These are phyloP conservation scores for Stenurella melanura DNA, from an alignment of 2,888 invertebrate genomes.

Conservation along the genomic window DNA sequence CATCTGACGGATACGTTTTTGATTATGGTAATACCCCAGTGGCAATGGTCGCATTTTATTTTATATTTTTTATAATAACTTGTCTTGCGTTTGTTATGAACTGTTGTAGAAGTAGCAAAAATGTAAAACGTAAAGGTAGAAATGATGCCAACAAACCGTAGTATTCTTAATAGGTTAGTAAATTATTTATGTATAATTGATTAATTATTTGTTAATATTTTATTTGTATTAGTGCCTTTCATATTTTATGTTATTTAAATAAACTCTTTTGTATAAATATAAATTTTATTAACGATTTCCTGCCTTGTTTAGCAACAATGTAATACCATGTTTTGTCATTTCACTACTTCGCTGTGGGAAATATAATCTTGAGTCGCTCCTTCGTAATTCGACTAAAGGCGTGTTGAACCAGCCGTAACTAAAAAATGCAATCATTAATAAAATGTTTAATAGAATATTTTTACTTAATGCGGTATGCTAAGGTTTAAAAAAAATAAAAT, in stretches of 20 bases:
- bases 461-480: too few relatives aligned
- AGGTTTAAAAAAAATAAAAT: too few relatives aligned
- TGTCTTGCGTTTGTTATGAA: conserved; percentile 76
- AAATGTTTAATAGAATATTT: too few relatives aligned
- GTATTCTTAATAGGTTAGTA: conserved; percentile 49
- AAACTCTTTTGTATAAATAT: conserved; percentile 28
- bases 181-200: conserved; percentile 32
- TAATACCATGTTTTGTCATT: conserved; percentile 52
- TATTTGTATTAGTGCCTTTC: conserved; percentile 35
- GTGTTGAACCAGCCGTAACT: conserved; percentile 24
- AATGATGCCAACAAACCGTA: conserved; percentile 80
- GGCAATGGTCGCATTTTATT: conserved; percentile 79
- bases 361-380: conserved; percentile 63
- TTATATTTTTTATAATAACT: conserved; percentile 78
- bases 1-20: conserved; percentile 75
- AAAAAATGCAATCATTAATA: background rate
- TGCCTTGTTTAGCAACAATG: conserved; percentile 42
- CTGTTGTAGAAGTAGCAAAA: conserved; percentile 63
- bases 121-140: conserved; percentile 72
- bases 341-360: conserved; percentile 55
- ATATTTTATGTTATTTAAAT: conserved; percentile 33
- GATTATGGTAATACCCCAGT: conserved; percentile 77
- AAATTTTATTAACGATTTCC: conserved; percentile 42
- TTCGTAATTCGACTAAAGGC: conserved; percentile 59
- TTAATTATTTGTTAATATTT: conserved; percentile 35